Evolutionary conservation across 2,888 invertebrate species (phyloP), one percentile per base, ranked within the genome.

Genomic region (Coremacera marginata): DNA sequence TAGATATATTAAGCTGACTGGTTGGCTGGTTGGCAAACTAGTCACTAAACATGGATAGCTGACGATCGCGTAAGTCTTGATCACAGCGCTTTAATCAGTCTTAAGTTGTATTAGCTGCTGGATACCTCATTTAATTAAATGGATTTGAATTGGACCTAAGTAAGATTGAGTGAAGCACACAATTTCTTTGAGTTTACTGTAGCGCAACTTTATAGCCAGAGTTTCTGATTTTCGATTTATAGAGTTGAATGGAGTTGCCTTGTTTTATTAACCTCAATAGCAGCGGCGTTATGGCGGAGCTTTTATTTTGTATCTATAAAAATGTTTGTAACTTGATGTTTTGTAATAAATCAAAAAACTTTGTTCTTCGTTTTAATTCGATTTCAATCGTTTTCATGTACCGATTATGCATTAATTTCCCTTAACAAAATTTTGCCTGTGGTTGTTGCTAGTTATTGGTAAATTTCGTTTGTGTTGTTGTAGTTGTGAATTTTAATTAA

Each of bases 51-150:
- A 16, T 34, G 44, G 63, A 31, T n/a, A 51, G 27, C 31, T 27
- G 52, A 22, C 52, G 70, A 55, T 31, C 52, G 55, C n/a, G 70
- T 27, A 70, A 44, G 63, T 27, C n/a, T 44, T 44, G 44, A 44
- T 44, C 44, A 44, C 68, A 51, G 68, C 49, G 16, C 25, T 51
- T 51, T 79, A 77, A 74, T 78, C 76, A 72, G 82, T 84, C 84
- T 81, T 83, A 83, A 86, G 84, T 84, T 84, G 82, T 84, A 82
- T 82, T 81, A 85, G 81, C 86, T 80, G 86, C 83, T 85, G 88
- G 87, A 87, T 85, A 85, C 82, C 86, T 83, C 83, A 81, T 85
- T 88, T 88, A 85, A 87, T 87, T 85, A 86, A 86, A 84, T 85
- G 83, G 82, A 52, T 74, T 67, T 55, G 55, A 67, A 74, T 67